Evolutionary conservation across 2,888 invertebrate species (phyloP).

Genomic region (Dilophus febrilis): DNA sequence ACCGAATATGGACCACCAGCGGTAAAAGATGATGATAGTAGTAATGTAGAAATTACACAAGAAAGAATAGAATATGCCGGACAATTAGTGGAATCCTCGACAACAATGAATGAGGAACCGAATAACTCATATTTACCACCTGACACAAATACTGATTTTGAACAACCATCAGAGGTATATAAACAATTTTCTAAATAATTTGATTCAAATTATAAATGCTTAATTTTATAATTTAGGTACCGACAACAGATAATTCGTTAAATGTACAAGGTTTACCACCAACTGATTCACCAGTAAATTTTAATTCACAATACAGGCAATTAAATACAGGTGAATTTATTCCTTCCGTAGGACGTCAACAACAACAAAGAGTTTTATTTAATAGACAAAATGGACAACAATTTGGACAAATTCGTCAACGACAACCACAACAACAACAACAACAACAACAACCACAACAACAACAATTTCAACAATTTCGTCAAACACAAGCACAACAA

Average conservation of each 20-base stretch:
- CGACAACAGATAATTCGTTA: slow-evolving; percentile 6
- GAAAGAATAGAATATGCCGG: slow-evolving; percentile 21
- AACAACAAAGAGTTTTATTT: slow-evolving; percentile 4
- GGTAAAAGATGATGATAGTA: slow-evolving; percentile 9
- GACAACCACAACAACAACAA: slow-evolving; percentile 3
- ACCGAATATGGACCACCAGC: slow-evolving; percentile 15
- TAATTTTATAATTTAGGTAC: not conserved
- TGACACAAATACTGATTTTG: too few relatives aligned
- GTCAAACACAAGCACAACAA: slow-evolving; percentile 3
- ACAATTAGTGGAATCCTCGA: slow-evolving; percentile 12
- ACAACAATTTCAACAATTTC: slow-evolving; percentile 1
- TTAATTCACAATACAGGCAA: slow-evolving; percentile 4
- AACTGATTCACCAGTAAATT: slow-evolving; percentile 4
- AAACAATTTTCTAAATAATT: not conserved
- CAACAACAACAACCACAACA: slow-evolving; percentile 1
- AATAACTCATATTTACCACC: slow-evolving; percentile 18
- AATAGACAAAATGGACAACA: slow-evolving; percentile 5
- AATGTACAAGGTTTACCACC: slow-evolving; percentile 13
- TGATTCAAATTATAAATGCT: too few relatives aligned
- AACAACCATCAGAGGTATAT: not conserved
- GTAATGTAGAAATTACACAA: slow-evolving; percentile 17
- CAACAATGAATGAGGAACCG: slow-evolving; percentile 9
- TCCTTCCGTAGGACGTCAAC: not conserved
- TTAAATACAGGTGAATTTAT: slow-evolving; percentile 2
- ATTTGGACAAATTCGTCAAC: slow-evolving; percentile 2